Conservation (phyloP, 2,113 vertebrate species). For the Hoplias malabaricus region DNA sequence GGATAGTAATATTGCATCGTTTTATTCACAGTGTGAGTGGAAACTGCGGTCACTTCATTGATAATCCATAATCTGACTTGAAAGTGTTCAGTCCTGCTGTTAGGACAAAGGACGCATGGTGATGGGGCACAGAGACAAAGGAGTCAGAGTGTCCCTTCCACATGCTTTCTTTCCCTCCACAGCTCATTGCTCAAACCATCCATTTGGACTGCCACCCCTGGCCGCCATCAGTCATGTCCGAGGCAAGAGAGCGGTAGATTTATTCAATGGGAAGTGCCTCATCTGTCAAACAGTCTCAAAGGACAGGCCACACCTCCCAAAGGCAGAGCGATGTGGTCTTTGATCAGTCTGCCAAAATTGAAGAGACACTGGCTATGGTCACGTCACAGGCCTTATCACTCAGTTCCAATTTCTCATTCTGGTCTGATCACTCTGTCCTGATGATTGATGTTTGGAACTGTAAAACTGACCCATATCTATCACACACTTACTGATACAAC, state of each 20-base stretch:
- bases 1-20: background rate
- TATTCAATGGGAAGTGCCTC: constrained; percentile 65
- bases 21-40: background rate
- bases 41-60: background rate
- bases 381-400: background rate
- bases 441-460: background rate
- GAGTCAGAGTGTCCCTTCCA: constrained; percentile 51
- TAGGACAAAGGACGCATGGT: background rate
- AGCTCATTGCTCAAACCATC: constrained; percentile 60
- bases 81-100: constrained; percentile 7
- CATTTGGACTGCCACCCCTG: constrained; percentile 55
- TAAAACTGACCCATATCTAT: background rate
- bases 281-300: constrained; percentile 60
- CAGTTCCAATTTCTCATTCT: background rate
- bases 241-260: constrained; percentile 61
- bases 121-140: constrained; percentile 38
- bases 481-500: too few relatives aligned
- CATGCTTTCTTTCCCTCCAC: constrained; percentile 61
- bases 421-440: background rate
- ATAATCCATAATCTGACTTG: background rate
- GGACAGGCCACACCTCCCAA: constrained; percentile 46
- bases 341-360: constrained; percentile 55
- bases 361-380: background rate
- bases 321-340: constrained; percentile 43
- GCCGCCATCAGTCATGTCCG: constrained; percentile 70